Conservation (phyloP, 2,888 invertebrate species). For the Coelogynopora nodosa region DNA sequence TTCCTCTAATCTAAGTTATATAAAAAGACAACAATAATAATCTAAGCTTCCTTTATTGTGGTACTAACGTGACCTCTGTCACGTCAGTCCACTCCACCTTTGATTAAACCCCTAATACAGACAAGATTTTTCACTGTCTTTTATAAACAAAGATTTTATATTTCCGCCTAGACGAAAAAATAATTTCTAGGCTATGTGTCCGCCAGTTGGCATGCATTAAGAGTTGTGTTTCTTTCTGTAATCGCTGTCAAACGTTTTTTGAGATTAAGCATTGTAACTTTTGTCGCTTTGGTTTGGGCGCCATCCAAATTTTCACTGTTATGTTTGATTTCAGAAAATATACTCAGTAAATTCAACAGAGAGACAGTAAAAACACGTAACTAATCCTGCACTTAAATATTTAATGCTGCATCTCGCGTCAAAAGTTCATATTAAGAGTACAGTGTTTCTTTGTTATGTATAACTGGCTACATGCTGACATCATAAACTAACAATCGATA, state of each 20-base stretch:
- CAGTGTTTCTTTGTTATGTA: conserved; percentile 22
- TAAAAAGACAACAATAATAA: too few species aligned
- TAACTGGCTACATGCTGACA: conserved; percentile 21
- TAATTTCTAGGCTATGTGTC: too few species aligned
- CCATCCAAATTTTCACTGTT: background rate
- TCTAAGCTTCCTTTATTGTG: too few species aligned
- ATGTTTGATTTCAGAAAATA: too few species aligned
- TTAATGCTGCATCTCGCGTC: conserved; percentile 24
- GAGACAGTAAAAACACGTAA: background rate
- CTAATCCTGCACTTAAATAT: conserved; percentile 13
- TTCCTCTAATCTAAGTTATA: too few species aligned
- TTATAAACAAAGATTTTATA: too few species aligned
- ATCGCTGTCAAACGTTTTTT: background rate
- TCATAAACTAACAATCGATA: background rate
- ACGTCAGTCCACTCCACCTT: too few species aligned
- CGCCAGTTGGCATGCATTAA: background rate
- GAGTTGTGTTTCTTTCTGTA: background rate
- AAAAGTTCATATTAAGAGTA: conserved; percentile 27
- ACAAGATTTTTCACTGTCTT: too few species aligned
- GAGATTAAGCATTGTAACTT: background rate
- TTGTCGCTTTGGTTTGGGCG: background rate
- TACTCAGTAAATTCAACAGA: background rate
- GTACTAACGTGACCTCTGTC: too few species aligned
- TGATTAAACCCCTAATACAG: too few species aligned
- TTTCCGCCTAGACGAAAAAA: too few species aligned